Percentiles rank a stretch among this genome's conserved stretches.
phyloP scores from a whole-genome alignment of 2,888 invertebrate genomes.

The Dascillus cervinus region DNA sequence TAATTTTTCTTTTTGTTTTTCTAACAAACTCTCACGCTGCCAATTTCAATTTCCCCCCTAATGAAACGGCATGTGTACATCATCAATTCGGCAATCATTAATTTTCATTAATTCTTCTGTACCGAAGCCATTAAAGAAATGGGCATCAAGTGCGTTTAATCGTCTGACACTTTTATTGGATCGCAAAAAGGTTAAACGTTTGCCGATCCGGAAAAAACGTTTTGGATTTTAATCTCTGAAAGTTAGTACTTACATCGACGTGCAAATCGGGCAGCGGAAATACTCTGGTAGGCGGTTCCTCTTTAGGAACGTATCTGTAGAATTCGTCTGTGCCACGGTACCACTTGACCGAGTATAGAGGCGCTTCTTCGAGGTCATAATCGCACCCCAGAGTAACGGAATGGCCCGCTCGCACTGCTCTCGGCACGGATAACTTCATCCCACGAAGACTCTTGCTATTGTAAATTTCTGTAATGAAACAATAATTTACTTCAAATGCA shows the following conservation, averaged over 20 bases:
- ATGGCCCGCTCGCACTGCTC: slow-evolving; percentile 39
- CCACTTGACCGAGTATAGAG: slow-evolving; percentile 70
- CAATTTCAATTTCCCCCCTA: slow-evolving; percentile 5
- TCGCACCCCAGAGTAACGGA: slow-evolving; percentile 40
- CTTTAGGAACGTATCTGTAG: slow-evolving; percentile 67
- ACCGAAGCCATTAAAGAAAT: too few species aligned
- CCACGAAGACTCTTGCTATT: slow-evolving; percentile 34
- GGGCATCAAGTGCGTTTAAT: too few species aligned
- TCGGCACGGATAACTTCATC: slow-evolving; percentile 36
- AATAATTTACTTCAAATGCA: too few species aligned
- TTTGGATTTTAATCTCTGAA: too few species aligned
- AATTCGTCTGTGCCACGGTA: slow-evolving; percentile 67
- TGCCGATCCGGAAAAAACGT: too few species aligned
- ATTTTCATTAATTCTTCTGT: too few species aligned
- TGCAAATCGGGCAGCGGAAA: slow-evolving; percentile 60
- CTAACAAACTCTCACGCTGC: slow-evolving; percentile 1
- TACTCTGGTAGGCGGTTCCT: slow-evolving; percentile 60
- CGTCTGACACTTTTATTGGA: too few species aligned
- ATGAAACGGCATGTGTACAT: slow-evolving; percentile 10
- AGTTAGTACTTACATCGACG: slow-evolving; percentile 69
- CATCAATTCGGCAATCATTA: slow-evolving; percentile 6
- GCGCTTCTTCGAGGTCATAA: slow-evolving; percentile 45
- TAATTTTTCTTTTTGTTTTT: slow-evolving; percentile 8
- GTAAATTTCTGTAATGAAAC: slow-evolving; percentile 34
- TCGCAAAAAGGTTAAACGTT: too few species aligned